Evolutionary conservation across 2,797 vertebrate species (phyloP), one percentile per base, ranked within the genome.

Genomic region (Oreochromis mossambicus): DNA sequence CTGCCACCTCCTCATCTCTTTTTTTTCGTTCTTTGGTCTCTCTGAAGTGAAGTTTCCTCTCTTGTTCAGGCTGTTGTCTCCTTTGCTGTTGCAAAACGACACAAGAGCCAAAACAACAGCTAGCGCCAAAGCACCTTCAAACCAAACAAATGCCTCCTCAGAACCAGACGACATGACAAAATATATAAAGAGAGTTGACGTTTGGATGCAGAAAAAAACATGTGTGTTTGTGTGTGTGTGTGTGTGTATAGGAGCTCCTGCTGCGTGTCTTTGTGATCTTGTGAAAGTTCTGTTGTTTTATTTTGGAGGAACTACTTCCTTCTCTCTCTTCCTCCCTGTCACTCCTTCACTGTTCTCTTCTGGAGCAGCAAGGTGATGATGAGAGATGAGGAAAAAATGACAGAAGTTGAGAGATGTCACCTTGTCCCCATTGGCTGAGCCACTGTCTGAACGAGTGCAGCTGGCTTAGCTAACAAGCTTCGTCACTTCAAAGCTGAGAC

Each of bases 11-110:
- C 80, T 79, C 85, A 46, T 82, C 79, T 77, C 75, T 36, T 26
- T 61, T 66, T 50, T 70, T 66, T 73, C 77, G 26, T 36, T 78
- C 82, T 75, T 83, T 75, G 41, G 41, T 79, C 41, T 79, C 92
- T 94, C 88, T 93, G 93, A 95, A 90, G 94, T 92, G 84, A 95
- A 91, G 91, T 90, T 95, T 81, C 34, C 88, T 85, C 87, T 93
- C 90, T 92, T 86, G 89, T 84, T 89, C 82, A 51, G 51, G 52
- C 85, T 85, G 87, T 92, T 93, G 91, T 94, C 91, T 95, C 90
- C 87, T 52, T 66, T 70, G 79, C 83, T 80, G 88, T 83, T n/a
- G 52, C 83, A 88, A 95, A 90, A 87, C 79, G 88, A 86, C 86
- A 82, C 84, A 68, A 79, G 70, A 88, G 70, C 83, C 88, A 90